phyloP scores from a whole-genome alignment of 2,797 vertebrate genomes.

The Micrastur ruficollis region DNA sequence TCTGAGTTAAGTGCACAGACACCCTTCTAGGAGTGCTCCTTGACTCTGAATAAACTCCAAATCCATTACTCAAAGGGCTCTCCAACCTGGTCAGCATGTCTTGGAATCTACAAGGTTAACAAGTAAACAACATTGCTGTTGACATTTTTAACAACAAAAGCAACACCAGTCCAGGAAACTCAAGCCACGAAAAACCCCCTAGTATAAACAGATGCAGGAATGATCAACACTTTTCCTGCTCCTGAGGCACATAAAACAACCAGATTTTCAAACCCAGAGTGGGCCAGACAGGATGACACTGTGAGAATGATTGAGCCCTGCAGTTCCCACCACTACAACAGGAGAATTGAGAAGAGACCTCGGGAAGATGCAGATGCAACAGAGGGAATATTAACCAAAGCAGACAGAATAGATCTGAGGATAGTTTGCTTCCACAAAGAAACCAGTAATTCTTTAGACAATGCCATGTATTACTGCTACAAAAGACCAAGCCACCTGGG shows the following conservation, averaged over 20 bases:
- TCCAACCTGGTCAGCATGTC: neutral
- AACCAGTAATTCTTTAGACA: neutral
- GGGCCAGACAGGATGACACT: constrained; percentile 65
- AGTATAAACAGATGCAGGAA: constrained; percentile 64
- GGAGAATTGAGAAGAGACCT: constrained; percentile 9
- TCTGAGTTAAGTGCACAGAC: neutral
- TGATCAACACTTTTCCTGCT: constrained; percentile 70
- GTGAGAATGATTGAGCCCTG: constrained; percentile 51
- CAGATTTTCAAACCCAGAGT: constrained; percentile 49
- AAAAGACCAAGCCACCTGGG: neutral
- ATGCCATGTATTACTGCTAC: neutral
- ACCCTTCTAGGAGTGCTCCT: neutral
- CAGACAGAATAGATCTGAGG: neutral
- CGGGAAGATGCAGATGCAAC: neutral
- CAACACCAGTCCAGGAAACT: constrained; percentile 59
- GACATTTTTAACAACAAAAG: constrained; percentile 68
- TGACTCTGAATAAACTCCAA: neutral
- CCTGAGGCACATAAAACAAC: constrained; percentile 59
- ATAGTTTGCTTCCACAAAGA: neutral
- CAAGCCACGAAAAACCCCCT: neutral
- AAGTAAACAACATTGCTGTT: constrained; percentile 46
- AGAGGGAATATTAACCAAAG: neutral
- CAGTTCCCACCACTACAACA: constrained; percentile 27
- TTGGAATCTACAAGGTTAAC: constrained; percentile 38
- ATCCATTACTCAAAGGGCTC: neutral